A percentile compares a stretch with the other conserved stretches of the same genome.
Conservation (phyloP, 2,113 vertebrate genomes). For the Lucifuga dentata region DNA sequence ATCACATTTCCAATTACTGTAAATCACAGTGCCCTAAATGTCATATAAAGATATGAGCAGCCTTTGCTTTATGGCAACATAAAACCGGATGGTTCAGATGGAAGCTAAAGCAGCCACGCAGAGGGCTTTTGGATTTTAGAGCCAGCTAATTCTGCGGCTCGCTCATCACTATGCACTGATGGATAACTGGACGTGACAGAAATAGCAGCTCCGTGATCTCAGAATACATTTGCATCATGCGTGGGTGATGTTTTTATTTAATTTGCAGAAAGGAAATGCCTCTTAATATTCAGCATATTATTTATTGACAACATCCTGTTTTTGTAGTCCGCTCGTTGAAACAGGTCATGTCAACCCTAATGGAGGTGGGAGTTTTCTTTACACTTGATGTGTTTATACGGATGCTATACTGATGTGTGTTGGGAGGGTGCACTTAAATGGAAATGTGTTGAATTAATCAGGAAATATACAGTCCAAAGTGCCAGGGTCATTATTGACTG, state of each 20-base stretch:
- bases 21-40: constrained; percentile 57
- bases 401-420: background rate
- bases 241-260: constrained; percentile 24
- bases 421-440: background rate
- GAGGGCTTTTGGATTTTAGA: constrained; percentile 43
- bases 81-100: constrained; percentile 47
- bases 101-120: constrained; percentile 36
- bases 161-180: background rate
- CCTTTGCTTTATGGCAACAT: constrained; percentile 57
- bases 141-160: constrained; percentile 29
- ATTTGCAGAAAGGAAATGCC: background rate
- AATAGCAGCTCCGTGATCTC: background rate
- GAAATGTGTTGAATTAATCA: constrained; percentile 28
- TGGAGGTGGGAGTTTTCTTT: background rate
- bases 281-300: background rate
- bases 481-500: background rate
- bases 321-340: background rate
- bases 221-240: background rate
- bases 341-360: background rate
- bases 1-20: constrained; percentile 33
- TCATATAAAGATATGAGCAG: constrained; percentile 55
- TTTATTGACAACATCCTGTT: constrained; percentile 8
- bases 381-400: too few relatives aligned
- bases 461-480: background rate
- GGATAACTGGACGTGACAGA: constrained; percentile 31